A percentile compares a stretch with the other conserved stretches of the same genome.
phyloP scores from a whole-genome alignment of 2,113 vertebrate genomes.

The Forbesichthys agassizii region DNA sequence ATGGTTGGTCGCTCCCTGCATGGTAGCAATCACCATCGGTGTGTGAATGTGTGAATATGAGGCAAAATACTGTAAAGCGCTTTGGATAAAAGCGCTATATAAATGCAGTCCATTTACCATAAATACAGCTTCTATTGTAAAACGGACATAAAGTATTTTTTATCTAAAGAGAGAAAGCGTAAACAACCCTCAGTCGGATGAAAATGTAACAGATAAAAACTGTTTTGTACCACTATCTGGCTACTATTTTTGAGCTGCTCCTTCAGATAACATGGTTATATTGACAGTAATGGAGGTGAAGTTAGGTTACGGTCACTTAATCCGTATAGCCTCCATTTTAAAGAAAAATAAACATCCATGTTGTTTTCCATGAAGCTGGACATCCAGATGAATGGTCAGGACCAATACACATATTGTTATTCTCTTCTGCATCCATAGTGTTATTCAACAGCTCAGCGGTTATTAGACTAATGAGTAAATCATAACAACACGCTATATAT shows the following conservation, averaged over 20 bases:
- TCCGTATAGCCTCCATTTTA: conserved; percentile 9
- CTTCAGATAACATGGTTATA: conserved; percentile 52
- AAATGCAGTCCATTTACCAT: too few relatives aligned
- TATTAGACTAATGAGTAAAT: too few relatives aligned
- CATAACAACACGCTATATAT: background rate
- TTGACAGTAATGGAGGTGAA: conserved; percentile 51
- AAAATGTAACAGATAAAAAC: conserved; percentile 2
- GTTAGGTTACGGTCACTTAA: conserved; percentile 48
- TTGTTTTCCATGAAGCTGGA: background rate
- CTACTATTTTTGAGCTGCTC: conserved; percentile 28
- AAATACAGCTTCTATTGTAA: background rate
- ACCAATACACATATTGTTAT: too few relatives aligned
- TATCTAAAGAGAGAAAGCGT: conserved; percentile 5
- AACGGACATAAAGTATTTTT: conserved; percentile 2
- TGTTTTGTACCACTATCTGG: conserved; percentile 9
- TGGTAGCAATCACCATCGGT: too few relatives aligned
- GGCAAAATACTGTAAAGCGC: too few relatives aligned
- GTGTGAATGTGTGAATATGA: too few relatives aligned
- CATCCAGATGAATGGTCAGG: too few relatives aligned
- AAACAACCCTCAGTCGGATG: background rate
- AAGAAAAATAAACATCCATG: background rate
- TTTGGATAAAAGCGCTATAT: too few relatives aligned
- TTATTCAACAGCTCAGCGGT: too few relatives aligned
- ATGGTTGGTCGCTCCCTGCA: too few relatives aligned
- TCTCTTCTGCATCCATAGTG: too few relatives aligned